Conservation (phyloP, 1,140 invertebrate genomes). For the Campoletis sonorensis region DNA sequence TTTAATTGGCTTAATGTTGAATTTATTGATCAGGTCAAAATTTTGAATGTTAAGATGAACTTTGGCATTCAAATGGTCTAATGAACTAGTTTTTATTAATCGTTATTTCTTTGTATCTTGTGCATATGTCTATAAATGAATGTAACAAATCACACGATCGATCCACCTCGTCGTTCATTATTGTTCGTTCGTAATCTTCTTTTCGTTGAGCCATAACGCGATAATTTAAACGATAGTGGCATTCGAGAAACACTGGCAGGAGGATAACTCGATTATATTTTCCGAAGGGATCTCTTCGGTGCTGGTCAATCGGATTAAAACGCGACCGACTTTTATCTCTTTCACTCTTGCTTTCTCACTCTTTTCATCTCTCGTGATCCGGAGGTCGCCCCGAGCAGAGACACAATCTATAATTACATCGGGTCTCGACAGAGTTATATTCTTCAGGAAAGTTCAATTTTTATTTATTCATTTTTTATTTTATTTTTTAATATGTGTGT, state of each 20-base stretch:
- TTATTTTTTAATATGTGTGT: background rate
- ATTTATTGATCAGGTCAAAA: too few species aligned
- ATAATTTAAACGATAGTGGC: background rate
- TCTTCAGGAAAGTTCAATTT: background rate
- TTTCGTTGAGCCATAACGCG: background rate
- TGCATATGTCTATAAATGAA: too few species aligned
- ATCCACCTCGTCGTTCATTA: background rate
- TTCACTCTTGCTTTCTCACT: background rate
- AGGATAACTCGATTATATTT: slow-evolving; percentile 49
- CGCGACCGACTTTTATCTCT: slow-evolving; percentile 19
- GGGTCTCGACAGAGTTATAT: slow-evolving; percentile 46
- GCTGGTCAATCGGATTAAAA: slow-evolving; percentile 1
- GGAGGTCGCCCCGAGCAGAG: slow-evolving; percentile 64
- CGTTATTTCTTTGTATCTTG: too few species aligned
- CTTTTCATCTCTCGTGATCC: slow-evolving; percentile 8
- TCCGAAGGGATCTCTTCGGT: slow-evolving; percentile 49
- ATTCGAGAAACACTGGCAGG: background rate
- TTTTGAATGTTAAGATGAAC: too few species aligned
- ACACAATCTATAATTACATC: slow-evolving; percentile 75
- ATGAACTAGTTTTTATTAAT: too few species aligned
- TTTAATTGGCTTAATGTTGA: too few species aligned
- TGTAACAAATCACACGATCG: background rate
- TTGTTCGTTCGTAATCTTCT: background rate
- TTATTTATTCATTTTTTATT: too few species aligned
- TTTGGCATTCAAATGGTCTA: too few species aligned